Base-by-base conservation (phyloP, 2,888 invertebrate species). In the Caenorhabditis japonica region DNA sequence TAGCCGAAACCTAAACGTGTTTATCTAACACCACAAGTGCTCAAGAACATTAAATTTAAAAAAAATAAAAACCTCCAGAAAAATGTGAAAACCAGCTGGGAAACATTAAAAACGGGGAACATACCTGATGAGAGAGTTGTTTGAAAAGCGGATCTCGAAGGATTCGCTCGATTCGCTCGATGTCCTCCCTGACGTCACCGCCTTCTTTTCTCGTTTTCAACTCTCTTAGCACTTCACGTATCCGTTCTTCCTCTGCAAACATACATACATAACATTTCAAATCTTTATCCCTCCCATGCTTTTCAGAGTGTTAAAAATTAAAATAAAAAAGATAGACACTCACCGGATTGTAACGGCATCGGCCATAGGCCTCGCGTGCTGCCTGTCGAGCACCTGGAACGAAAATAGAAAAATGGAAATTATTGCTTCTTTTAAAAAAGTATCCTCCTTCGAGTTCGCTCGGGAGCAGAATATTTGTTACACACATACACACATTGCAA, bases 161-260 rank as follows among this genome's bases (percentile, higher is more conserved):
- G 25, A 83, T 60, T 38, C 74, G 62, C 56, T 81, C 80, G 38
- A 83, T 77, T 46, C 74, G 51, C 34, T 77, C 75, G 25, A 80
- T 77, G 53, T 83, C 83, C 17, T 75, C 77, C 46, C 75, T 74
- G 12, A 80, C 76, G 60, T 77, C 62, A 41, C 62, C 77, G 56
- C 73, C 74, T 43, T 75, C 72, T 58, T 70, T 74, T 33, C 79
- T 62, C 25, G 72, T 64, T 58, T 83, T 77, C 60, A 85, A 62
- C 39, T 84, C 83, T 53, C 81, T 77, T 38, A 85, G 71, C 38
- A 83, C 80, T 52, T 68, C 76, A 55, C 84, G 83, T 61, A 85
- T 80, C 73, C 77, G 76, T 49, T 83, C 81, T 61, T 83, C 83
- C 79, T 84, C 79, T 77, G 60, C 39, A 75, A 60, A 13, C 30